Conservation (phyloP, 2,888 invertebrate species). For the Erpobdella octoculata region DNA sequence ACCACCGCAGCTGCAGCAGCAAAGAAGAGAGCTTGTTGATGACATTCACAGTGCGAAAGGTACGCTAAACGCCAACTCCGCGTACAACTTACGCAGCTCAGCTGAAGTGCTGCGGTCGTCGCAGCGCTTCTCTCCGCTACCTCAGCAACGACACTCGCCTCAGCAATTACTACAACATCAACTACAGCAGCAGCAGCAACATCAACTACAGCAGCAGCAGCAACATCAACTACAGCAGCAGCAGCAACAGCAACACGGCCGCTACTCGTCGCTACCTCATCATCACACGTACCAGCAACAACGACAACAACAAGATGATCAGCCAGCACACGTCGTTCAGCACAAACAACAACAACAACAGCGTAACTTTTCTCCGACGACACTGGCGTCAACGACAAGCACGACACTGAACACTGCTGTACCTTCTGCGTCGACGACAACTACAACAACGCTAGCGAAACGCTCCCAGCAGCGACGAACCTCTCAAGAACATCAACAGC, state of each 20-base stretch:
- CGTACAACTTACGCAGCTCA: neutral
- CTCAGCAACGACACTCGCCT: neutral
- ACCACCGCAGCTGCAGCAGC: neutral
- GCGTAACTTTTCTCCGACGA: neutral
- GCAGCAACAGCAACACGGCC: constrained; percentile 15
- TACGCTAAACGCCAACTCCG: too few species aligned
- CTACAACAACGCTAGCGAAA: constrained; percentile 7
- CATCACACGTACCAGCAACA: neutral
- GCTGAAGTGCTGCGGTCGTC: neutral
- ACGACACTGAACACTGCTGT: neutral
- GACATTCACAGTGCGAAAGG: too few species aligned
- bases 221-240: constrained; percentile 20
- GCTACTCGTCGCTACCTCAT: neutral
- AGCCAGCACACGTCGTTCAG: neutral
- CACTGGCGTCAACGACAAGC: neutral
- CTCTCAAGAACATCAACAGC: neutral
- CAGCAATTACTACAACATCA: neutral
- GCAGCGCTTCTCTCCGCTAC: neutral
- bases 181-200: constrained; percentile 6
- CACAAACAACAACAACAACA: constrained; percentile 22
- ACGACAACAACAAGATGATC: neutral
- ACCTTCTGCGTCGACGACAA: neutral
- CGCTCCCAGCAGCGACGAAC: constrained; percentile 5
- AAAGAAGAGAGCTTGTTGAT: too few species aligned
- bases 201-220: neutral